Evolutionary conservation across 2,113 vertebrate genomes (phyloP).

Genomic region (Poeciliopsis turrubarensis): DNA sequence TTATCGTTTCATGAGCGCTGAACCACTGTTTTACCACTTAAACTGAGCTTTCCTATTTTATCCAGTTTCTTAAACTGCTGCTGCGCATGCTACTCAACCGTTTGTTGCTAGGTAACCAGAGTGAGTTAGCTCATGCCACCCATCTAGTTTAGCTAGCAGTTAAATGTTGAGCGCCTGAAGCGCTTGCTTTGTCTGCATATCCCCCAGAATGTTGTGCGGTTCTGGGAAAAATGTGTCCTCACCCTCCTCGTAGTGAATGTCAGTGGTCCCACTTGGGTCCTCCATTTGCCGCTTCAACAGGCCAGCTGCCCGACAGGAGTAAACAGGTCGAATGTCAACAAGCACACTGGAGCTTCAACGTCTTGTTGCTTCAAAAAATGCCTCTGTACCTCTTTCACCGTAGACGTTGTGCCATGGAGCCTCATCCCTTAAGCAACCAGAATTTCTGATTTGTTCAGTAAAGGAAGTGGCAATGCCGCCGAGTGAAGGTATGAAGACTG

Average conservation of each 20-base stretch:
- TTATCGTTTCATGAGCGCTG: neutral
- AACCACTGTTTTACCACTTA: neutral
- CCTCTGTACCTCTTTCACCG: conserved; percentile 10
- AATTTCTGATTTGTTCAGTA: accelerated
- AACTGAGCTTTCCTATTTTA: too few relatives aligned
- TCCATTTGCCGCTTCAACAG: conserved; percentile 13
- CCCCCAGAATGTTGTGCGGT: too few relatives aligned
- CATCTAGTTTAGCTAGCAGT: too few relatives aligned
- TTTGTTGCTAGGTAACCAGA: too few relatives aligned
- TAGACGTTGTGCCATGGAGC: neutral
- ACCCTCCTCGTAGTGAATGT: conserved; percentile 37
- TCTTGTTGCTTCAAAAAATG: neutral
- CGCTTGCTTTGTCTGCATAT: too few relatives aligned
- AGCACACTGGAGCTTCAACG: neutral
- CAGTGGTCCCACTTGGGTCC: neutral
- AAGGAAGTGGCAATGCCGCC: neutral
- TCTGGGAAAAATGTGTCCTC: neutral
- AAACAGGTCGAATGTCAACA: neutral
- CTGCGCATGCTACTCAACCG: too few relatives aligned
- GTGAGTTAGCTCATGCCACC: too few relatives aligned
- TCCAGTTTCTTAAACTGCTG: too few relatives aligned
- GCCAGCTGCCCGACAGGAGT: conserved; percentile 18
- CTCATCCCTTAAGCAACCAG: neutral
- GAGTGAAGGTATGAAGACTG: neutral
- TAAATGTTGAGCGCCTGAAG: too few relatives aligned